A percentile compares a stretch with the other conserved stretches of the same genome.
Evolutionary conservation across 2,113 vertebrate genomes (phyloP).

Genomic region (Ceyx cyanopectus): DNA sequence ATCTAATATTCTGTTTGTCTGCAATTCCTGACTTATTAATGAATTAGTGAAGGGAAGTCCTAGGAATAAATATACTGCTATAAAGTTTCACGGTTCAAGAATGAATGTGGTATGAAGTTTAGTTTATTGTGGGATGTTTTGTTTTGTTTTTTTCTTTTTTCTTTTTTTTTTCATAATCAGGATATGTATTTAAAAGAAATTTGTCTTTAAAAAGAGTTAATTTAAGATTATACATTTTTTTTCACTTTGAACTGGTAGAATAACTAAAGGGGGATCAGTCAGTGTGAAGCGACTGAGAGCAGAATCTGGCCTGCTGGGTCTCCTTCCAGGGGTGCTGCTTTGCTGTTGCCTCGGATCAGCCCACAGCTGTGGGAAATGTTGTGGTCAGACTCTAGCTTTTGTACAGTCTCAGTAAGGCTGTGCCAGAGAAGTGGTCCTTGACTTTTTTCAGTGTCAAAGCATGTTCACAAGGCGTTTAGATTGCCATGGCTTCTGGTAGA

Average conservation of each 20-base stretch:
- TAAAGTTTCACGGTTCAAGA: background rate
- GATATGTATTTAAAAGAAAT: background rate
- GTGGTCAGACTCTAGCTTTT: no score
- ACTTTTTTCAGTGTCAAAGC: accelerated
- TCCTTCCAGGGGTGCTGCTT: accelerated
- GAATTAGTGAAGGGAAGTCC: background rate
- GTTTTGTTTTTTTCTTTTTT: background rate
- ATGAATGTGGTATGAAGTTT: no score
- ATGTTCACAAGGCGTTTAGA: accelerated
- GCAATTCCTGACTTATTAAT: accelerated
- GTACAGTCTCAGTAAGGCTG: background rate
- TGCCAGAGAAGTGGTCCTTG: background rate
- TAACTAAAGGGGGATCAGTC: no score
- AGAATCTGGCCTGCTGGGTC: accelerated
- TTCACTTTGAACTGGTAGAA: background rate
- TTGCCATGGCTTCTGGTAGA: accelerated
- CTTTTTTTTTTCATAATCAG: background rate
- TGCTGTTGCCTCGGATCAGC: background rate
- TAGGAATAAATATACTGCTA: background rate
- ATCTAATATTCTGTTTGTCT: accelerated
- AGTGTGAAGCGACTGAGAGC: accelerated
- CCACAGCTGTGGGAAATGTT: accelerated
- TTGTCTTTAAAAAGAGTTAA: background rate
- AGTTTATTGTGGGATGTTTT: background rate
- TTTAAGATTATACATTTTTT: accelerated